Conservation (phyloP, 2,113 vertebrate genomes). For the Plotosus lineatus region DNA sequence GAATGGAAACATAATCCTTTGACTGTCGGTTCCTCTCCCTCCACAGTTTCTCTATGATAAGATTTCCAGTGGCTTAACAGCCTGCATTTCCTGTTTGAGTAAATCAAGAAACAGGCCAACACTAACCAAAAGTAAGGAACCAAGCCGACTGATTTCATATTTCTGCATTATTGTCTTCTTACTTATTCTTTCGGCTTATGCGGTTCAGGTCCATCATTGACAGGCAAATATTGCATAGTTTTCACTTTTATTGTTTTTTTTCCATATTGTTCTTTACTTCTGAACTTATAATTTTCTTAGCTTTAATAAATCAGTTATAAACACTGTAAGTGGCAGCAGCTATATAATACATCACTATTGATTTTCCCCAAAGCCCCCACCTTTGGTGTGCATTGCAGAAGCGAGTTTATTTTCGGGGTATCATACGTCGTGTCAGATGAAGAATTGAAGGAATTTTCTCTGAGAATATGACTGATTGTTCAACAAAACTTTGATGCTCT, state of each 20-base stretch:
- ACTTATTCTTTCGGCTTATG: neutral
- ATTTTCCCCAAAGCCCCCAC: slow-evolving; percentile 55
- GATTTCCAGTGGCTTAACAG: neutral
- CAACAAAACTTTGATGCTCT: slow-evolving; percentile 68
- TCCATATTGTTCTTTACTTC: neutral
- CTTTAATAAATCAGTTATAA: slow-evolving; percentile 34
- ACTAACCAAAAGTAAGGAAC: slow-evolving; percentile 4
- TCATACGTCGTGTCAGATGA: slow-evolving; percentile 53
- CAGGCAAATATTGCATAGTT: slow-evolving; percentile 8
- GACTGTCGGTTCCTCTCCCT: neutral
- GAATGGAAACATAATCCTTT: neutral
- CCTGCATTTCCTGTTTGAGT: neutral
- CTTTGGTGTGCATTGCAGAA: slow-evolving; percentile 27
- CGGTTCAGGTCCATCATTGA: neutral
- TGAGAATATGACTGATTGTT: slow-evolving; percentile 68
- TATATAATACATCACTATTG: slow-evolving; percentile 53
- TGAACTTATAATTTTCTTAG: slow-evolving; percentile 6
- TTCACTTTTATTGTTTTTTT: neutral
- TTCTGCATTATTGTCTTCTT: slow-evolving; percentile 9
- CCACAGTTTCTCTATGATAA: neutral
- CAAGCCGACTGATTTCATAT: neutral
- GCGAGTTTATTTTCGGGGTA: slow-evolving; percentile 52
- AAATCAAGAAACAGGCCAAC: neutral
- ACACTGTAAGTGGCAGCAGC: neutral
- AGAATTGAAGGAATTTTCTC: slow-evolving; percentile 56